Conservation (phyloP, 2,888 invertebrate species). For the Euspilapteryx auroguttella region DNA sequence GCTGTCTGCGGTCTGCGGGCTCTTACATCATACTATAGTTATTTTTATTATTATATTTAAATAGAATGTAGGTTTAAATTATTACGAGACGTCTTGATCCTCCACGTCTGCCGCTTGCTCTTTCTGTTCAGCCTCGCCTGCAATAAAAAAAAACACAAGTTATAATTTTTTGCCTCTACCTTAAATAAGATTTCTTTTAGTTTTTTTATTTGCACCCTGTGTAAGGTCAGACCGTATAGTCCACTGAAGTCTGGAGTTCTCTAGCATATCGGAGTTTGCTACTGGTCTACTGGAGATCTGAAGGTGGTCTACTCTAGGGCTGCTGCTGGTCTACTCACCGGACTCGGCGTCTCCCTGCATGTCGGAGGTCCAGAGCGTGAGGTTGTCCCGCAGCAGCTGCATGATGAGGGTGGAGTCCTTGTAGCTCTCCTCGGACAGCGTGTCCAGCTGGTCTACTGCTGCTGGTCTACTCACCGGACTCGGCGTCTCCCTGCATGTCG, state of each 20-base stretch:
- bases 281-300: too few species aligned
- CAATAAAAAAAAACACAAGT: constrained; percentile 13
- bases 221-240: too few species aligned
- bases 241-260: too few species aligned
- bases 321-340: too few species aligned
- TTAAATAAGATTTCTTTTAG: too few species aligned
- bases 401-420: constrained; percentile 99
- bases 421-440: constrained; percentile 97
- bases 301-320: too few species aligned
- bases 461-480: too few species aligned
- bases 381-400: constrained; percentile 98
- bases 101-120: constrained; percentile 91
- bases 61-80: constrained; percentile 27
- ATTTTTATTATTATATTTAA: constrained; percentile 53
- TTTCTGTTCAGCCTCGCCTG: constrained; percentile 89
- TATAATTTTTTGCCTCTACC: too few species aligned
- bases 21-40: constrained; percentile 56
- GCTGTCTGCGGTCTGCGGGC: constrained; percentile 45
- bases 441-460: constrained; percentile 98
- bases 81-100: constrained; percentile 96
- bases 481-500: constrained; percentile 98
- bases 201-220: too few species aligned
- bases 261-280: too few species aligned
- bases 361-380: constrained; percentile 99
- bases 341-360: constrained; percentile 96